Base-by-base conservation (phyloP, 2,888 invertebrate genomes). In the Lamproptera curius region DNA sequence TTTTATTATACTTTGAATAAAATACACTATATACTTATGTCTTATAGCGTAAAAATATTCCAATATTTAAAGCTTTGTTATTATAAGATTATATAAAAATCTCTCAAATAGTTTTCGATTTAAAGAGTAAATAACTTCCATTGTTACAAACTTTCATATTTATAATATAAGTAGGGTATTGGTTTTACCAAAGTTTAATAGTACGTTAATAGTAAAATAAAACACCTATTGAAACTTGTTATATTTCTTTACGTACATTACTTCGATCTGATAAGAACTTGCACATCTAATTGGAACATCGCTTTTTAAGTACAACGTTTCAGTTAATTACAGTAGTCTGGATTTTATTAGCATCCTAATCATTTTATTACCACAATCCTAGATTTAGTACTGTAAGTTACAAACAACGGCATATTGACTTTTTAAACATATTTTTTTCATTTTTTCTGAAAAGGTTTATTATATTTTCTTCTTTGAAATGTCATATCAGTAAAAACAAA, bases 281-380 rank as follows among this genome's bases (percentile, higher is more conserved):
- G 36, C 36, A 41, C 36, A 37, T 31, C 41, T 42, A 36, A 46
- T 41, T 41, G 36, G 36, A 36, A 41, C 36, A 37, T 46, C 36
- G 40, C 44, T 38, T 44, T 35, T n/a, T 23, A 41, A 40, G 35
- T 36, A 41, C 16, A 23, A 35, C 26, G 31, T 40, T 46, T 35
- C 40, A 13, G 40, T 35, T 40, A 46, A 40, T 40, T 46, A 46
- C 40, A 28, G 16, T 26, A 35, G 23, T 17, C 2, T 26, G 6
- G 23, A 42, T 23, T 42, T 42, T 35, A 35, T 28, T 35, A 42
- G 15, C 8, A 31, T 13, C 11, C 14, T 20, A 42, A 42, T 42
- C 42, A 20, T 42, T 42, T 5, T 17, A n/a, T 33, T 33, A 23
- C 3, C 17, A 17, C 16, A 28, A 28, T 28, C 10, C 10, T 28